Base-by-base conservation (phyloP, 1,140 invertebrate species). In the Oncopeltus fasciatus region DNA sequence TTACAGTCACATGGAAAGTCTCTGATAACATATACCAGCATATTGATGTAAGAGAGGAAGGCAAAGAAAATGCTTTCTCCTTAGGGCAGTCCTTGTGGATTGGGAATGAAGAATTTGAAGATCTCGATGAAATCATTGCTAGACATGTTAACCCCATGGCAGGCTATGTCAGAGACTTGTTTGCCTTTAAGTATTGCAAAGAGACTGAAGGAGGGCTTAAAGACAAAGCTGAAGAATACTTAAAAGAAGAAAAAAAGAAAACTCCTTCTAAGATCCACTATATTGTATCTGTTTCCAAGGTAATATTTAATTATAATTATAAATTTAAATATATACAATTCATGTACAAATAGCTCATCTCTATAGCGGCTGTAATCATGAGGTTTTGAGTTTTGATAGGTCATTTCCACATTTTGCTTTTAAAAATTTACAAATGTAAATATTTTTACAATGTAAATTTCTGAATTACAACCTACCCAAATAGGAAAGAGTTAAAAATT, bases 1-100 rank as follows among this genome's bases (percentile, higher is more conserved):
- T 99, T 49, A 98, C 95, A 0, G 90, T 97, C 0, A 98, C 95
- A 0, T 99, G 95, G 96, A 99, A 99, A 74, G 94, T 99, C 0
- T 81, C 88, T 3, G 91, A 97, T 56, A 85, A 85, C 16, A 88
- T 99, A 62, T 90, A 90, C 71, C 93, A 98, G 72, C 95, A 99
- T 72, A 93, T 99, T 59, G 93, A 97, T 71, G 85, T 99, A 0
- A 76, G 83, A 26, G 97, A 99, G 75, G 87, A 96, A 72, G 92
- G 92, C 11, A 99, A 99, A 77, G 89, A 93, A 69, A 98, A 99
- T 72, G 86, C 87, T 0, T 99, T 98, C 71, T 95, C 92, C 47
- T 75, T 99, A 20, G 96, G 97, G 26, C 83, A 85, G 66, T 85
- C 85, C 49, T 75, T 99, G 0, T 88, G 84, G 82, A 96, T 97